phyloP scores from a whole-genome alignment of 2,113 vertebrate species.

The Pionites leucogaster region DNA sequence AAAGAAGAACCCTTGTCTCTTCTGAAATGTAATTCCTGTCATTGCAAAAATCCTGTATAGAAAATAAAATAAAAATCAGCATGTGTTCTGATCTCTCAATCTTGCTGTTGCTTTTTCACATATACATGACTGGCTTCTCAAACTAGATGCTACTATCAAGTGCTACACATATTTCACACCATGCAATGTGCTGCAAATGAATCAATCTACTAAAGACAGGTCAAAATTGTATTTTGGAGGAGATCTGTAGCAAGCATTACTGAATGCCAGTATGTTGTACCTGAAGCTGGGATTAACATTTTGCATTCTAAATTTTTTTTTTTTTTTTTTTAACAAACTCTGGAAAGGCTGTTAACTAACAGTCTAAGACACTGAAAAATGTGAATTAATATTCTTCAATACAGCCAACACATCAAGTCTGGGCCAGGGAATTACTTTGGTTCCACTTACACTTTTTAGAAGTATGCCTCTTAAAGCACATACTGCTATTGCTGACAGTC shows the following conservation, averaged over 20 bases:
- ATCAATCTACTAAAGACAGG: neutral
- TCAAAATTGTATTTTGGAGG: neutral
- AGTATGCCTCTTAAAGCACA: neutral
- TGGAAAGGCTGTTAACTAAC: neutral
- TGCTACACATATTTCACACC: neutral
- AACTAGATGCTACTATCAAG: neutral
- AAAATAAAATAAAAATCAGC: neutral
- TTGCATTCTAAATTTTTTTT: neutral
- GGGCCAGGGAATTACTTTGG: neutral
- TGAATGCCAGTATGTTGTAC: neutral
- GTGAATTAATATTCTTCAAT: neutral
- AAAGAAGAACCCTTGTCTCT: constrained; percentile 89
- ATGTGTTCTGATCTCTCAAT: neutral
- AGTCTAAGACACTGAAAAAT: neutral
- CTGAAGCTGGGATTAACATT: neutral
- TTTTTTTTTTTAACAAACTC: neutral
- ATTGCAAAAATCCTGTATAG: constrained; percentile 89
- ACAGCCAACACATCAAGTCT: neutral
- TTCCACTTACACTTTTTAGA: neutral
- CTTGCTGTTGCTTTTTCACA: neutral
- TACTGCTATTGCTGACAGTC: neutral
- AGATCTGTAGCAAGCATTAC: neutral
- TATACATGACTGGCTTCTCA: neutral
- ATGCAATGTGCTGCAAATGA: neutral
- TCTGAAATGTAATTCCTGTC: constrained; percentile 92